These are phyloP conservation scores for Pristis pectinata DNA, from an alignment of 2,797 vertebrate genomes.

Conservation along the genomic window DNA sequence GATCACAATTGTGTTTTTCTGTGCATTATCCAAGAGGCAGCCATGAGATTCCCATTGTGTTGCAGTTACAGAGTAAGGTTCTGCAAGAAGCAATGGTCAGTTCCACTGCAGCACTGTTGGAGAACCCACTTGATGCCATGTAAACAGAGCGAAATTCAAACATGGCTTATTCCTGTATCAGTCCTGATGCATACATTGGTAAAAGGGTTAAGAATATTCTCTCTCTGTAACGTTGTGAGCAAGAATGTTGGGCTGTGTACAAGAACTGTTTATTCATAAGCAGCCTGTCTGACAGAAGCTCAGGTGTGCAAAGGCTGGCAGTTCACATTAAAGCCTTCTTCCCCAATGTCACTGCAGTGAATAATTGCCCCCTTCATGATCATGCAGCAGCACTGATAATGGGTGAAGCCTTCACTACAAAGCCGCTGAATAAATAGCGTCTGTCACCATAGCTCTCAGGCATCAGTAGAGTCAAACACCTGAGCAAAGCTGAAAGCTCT, in stretches of 20 bases:
- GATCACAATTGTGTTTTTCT: neutral
- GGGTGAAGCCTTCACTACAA: slow-evolving; percentile 33
- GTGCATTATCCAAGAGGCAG: neutral
- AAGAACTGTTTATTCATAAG: slow-evolving; percentile 28
- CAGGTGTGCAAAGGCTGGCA: slow-evolving; percentile 34
- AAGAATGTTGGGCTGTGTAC: neutral
- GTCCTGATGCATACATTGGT: no score
- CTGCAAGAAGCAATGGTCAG: neutral
- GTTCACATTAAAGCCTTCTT: slow-evolving; percentile 30
- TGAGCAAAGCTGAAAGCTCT: slow-evolving; percentile 34
- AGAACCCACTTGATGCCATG: neutral
- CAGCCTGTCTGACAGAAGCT: slow-evolving; percentile 29
- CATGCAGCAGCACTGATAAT: slow-evolving; percentile 29
- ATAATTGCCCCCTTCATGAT: slow-evolving; percentile 33
- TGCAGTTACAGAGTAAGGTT: neutral
- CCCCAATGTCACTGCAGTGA: slow-evolving; percentile 29
- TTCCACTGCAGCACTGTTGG: neutral
- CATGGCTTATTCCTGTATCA: neutral
- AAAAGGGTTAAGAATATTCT: neutral
- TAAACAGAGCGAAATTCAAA: neutral
- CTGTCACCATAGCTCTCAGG: slow-evolving; percentile 34
- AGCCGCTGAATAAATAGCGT: slow-evolving; percentile 27
- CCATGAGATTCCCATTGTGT: neutral
- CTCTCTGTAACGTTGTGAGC: neutral
- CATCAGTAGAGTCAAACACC: slow-evolving; percentile 33